Evolutionary conservation across 1,140 invertebrate genomes (phyloP).

Genomic region (Listronotus bonariensis): DNA sequence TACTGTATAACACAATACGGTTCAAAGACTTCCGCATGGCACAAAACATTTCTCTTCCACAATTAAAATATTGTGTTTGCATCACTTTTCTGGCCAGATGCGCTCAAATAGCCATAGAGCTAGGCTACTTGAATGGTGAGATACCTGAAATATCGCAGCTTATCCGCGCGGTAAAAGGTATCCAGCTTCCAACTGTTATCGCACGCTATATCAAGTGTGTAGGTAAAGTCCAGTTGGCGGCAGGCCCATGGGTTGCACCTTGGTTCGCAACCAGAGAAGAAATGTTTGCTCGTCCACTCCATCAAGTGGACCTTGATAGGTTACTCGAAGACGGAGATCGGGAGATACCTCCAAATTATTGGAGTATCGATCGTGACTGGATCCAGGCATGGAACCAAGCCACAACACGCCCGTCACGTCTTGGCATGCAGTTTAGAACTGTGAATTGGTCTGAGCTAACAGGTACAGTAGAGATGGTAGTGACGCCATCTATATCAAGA

Average conservation of each 20-base stretch:
- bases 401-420: neutral
- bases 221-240: neutral
- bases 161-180: neutral
- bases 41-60: no score
- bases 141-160: neutral
- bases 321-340: neutral
- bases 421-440: neutral
- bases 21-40: no score
- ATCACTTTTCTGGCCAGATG: neutral
- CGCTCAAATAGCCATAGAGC: neutral
- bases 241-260: neutral
- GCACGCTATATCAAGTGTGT: neutral
- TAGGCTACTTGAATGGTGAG: neutral
- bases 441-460: neutral
- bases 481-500: neutral
- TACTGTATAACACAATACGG: no score
- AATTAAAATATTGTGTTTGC: constrained; percentile 1
- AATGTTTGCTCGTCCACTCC: neutral
- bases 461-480: neutral
- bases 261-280: neutral
- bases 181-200: neutral
- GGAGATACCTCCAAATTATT: neutral
- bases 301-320: neutral
- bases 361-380: neutral
- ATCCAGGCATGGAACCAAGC: neutral